These are phyloP conservation scores for Apamea anceps DNA, from an alignment of 2,888 invertebrate species.

Conservation along the genomic window DNA sequence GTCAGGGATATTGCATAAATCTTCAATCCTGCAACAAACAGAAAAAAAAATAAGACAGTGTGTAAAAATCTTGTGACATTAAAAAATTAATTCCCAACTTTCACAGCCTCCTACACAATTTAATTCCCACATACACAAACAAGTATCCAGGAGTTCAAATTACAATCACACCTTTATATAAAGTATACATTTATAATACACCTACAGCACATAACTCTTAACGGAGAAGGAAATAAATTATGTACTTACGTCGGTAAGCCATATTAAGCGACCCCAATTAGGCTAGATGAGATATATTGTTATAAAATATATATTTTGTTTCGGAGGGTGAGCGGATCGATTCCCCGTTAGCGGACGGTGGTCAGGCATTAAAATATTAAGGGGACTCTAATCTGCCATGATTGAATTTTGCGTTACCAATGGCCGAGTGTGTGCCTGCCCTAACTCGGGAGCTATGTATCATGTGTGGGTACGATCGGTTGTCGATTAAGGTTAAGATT, in stretches of 20 bases:
- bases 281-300: constrained; percentile 87
- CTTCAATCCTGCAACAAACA: not conserved
- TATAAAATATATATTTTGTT: constrained; percentile 85
- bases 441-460: constrained; percentile 79
- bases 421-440: constrained; percentile 76
- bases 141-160: constrained; percentile 67
- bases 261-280: constrained; percentile 90
- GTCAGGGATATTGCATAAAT: not conserved
- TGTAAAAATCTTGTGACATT: constrained; percentile 7
- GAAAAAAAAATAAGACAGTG: not conserved
- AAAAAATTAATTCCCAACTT: constrained; percentile 10
- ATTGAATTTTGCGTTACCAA: constrained; percentile 88
- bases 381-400: constrained; percentile 88
- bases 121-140: constrained; percentile 49
- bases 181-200: constrained; percentile 73
- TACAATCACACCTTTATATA: constrained; percentile 71
- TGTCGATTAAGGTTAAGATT: constrained; percentile 55
- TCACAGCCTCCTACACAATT: constrained; percentile 31
- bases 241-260: constrained; percentile 89
- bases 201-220: constrained; percentile 77
- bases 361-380: constrained; percentile 90
- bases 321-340: constrained; percentile 83
- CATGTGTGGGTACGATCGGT: constrained; percentile 70
- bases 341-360: constrained; percentile 86
- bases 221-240: constrained; percentile 87